Evolutionary conservation across 2,797 vertebrate species (phyloP).

Genomic region (Cossypha caffra): DNA sequence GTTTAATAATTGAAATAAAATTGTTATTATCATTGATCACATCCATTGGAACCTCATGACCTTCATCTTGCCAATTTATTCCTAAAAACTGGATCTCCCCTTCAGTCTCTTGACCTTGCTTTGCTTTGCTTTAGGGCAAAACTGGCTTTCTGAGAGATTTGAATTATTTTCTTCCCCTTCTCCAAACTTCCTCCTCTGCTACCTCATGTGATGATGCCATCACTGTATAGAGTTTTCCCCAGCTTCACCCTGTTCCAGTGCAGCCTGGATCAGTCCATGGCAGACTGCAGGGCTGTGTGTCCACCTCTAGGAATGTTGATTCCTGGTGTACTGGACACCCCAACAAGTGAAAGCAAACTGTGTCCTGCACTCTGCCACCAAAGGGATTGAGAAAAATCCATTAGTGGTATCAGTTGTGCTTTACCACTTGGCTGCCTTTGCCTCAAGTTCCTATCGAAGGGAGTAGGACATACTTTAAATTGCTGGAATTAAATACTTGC

Average conservation of each 20-base stretch:
- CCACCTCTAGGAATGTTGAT: not conserved
- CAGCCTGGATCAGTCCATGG: not conserved
- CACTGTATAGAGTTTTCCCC: not conserved
- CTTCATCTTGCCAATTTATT: not conserved
- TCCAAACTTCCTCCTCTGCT: not conserved
- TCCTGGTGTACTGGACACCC: not conserved
- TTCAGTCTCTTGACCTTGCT: not conserved
- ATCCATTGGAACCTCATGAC: not conserved
- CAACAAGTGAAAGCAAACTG: not conserved
- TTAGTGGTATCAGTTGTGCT: not conserved
- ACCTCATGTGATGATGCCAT: not conserved
- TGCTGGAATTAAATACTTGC: not conserved
- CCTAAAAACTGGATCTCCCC: not conserved
- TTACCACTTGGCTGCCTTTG: not conserved
- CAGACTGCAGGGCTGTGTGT: not conserved
- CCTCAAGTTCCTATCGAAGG: not conserved
- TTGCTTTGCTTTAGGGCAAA: not conserved
- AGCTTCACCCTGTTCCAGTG: not conserved
- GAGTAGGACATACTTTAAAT: not conserved
- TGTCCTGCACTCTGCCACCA: not conserved
- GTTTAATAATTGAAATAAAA: not conserved
- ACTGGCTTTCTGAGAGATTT: not conserved
- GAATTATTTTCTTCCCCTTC: not conserved
- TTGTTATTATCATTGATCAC: not conserved
- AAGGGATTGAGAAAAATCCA: not conserved